Conservation (phyloP, 2,888 invertebrate genomes). For the Zaprionus lineosus region DNA sequence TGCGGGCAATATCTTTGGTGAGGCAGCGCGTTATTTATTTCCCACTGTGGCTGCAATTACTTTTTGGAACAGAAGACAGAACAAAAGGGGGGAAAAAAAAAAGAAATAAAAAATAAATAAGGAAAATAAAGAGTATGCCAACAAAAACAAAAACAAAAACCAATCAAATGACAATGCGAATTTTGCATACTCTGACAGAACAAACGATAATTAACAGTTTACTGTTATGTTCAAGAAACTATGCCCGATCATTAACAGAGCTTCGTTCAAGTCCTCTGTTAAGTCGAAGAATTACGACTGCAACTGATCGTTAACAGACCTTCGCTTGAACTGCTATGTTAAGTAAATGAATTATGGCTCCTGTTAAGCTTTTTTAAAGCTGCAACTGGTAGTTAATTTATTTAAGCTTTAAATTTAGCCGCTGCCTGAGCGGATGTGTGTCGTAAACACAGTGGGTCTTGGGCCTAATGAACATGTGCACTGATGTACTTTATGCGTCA, state of each 20-base stretch:
- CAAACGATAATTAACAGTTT: not conserved
- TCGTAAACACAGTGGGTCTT: too few relatives aligned
- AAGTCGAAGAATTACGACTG: too few relatives aligned
- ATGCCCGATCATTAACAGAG: too few relatives aligned
- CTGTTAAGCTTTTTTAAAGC: not conserved
- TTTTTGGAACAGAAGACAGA: conserved; percentile 48
- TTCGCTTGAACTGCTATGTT: not conserved
- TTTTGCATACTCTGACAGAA: conserved; percentile 19
- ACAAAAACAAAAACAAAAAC: conserved; percentile 22
- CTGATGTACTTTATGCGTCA: not conserved
- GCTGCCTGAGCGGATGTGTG: too few relatives aligned
- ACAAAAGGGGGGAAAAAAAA: conserved; percentile 1
- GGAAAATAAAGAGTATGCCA: not conserved
- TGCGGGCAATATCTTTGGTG: conserved; percentile 74
- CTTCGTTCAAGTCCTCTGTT: not conserved
- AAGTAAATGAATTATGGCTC: too few relatives aligned
- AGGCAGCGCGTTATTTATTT: conserved; percentile 69
- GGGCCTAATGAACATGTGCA: too few relatives aligned
- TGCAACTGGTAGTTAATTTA: too few relatives aligned
- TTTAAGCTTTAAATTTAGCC: too few relatives aligned
- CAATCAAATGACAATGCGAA: conserved; percentile 5
- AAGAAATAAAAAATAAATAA: not conserved
- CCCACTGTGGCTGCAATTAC: conserved; percentile 75
- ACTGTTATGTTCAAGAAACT: not conserved
- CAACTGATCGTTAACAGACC: not conserved